Conservation (phyloP, 2,113 vertebrate species). For the Ameiurus melas region DNA sequence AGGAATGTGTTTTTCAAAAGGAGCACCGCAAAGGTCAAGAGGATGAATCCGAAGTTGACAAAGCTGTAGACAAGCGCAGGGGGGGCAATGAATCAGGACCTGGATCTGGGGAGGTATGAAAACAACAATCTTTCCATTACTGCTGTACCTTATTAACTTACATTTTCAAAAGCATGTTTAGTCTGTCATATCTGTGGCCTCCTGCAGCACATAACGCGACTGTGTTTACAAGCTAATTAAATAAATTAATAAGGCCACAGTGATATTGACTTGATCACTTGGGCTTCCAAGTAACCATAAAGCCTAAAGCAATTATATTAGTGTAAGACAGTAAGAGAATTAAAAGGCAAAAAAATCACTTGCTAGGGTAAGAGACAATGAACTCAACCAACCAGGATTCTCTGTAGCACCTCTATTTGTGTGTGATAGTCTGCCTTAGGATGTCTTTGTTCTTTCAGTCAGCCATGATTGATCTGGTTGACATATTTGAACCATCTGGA, state of each 20-base stretch:
- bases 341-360: not conserved
- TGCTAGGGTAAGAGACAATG: not conserved
- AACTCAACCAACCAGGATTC: not conserved
- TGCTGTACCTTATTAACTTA: not conserved
- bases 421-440: constrained; percentile 3
- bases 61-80: constrained; percentile 70
- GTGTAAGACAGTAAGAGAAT: not conserved
- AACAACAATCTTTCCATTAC: not conserved
- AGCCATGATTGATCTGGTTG: constrained; percentile 86
- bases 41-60: constrained; percentile 78
- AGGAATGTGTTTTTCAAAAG: constrained; percentile 63
- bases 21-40: constrained; percentile 82
- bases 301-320: not conserved
- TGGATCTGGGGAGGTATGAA: constrained; percentile 73
- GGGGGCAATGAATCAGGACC: constrained; percentile 67
- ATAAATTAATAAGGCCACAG: not conserved
- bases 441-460: constrained; percentile 73
- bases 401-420: constrained; percentile 18
- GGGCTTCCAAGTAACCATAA: not conserved
- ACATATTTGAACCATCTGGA: constrained; percentile 79
- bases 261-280: not conserved
- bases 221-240: not conserved
- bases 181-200: not conserved
- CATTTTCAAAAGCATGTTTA: not conserved
- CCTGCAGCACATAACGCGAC: not conserved